Conservation (phyloP, 2,113 vertebrate species). For the Bucco capensis region DNA sequence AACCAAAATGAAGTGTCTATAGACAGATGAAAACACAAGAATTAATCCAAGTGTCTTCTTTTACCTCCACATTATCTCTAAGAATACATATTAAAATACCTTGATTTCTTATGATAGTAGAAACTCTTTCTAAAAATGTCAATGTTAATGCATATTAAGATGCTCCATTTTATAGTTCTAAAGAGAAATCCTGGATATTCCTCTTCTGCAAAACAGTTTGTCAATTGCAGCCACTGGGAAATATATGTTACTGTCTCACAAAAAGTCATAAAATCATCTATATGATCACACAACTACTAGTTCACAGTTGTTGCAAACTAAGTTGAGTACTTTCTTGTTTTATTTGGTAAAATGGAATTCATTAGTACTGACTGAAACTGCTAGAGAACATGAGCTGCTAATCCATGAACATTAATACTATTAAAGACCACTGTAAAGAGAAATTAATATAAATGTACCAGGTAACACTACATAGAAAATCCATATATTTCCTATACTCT, state of each 20-base stretch:
- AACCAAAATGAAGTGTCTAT: neutral
- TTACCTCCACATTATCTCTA: neutral
- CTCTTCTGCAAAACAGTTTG: neutral
- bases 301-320: neutral
- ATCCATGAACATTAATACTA: neutral
- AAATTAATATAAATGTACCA: neutral
- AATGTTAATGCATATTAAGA: neutral
- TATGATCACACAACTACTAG: neutral
- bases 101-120: neutral
- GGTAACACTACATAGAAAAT: neutral
- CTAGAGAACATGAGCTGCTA: neutral
- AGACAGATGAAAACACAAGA: neutral
- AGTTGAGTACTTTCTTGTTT: neutral
- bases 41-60: neutral
- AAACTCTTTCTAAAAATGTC: neutral
- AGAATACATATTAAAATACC: neutral
- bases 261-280: neutral
- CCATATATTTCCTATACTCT: neutral
- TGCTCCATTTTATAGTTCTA: neutral
- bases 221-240: neutral
- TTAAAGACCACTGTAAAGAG: neutral
- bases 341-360: neutral
- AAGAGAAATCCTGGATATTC: neutral
- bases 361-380: neutral
- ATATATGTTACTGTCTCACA: neutral